These are phyloP conservation scores for Colossoma macropomum DNA, from an alignment of 2,113 vertebrate species.

Conservation along the genomic window DNA sequence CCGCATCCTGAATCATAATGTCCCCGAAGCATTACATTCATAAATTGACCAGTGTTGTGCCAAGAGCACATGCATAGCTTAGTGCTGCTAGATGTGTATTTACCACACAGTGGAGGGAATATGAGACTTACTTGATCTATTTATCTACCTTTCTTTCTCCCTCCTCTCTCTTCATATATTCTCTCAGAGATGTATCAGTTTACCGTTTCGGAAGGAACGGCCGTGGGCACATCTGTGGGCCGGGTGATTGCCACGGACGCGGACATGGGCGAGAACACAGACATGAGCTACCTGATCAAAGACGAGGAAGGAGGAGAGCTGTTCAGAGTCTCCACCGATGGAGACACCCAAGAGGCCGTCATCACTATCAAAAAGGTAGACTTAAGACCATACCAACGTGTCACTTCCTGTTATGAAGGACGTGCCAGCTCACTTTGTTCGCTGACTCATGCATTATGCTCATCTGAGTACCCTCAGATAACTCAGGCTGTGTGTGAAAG, in stretches of 20 bases:
- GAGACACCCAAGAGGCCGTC: slow-evolving; percentile 91
- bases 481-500: neutral
- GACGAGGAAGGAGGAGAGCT: slow-evolving; percentile 84
- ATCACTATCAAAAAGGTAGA: slow-evolving; percentile 88
- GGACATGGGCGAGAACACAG: slow-evolving; percentile 95
- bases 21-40: slow-evolving; percentile 22
- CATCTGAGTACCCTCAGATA: neutral
- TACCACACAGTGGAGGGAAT: neutral
- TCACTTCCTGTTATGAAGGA: neutral
- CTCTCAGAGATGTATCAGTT: slow-evolving; percentile 96
- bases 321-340: slow-evolving; percentile 91
- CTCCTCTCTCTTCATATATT: slow-evolving; percentile 5
- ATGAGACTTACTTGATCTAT: neutral
- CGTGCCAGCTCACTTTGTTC: neutral
- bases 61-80: slow-evolving; percentile 4
- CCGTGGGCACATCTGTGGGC: slow-evolving; percentile 87
- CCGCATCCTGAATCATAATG: slow-evolving; percentile 20
- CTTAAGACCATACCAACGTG: neutral
- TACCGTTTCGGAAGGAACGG: slow-evolving; percentile 86
- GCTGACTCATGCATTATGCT: neutral
- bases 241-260: slow-evolving; percentile 91
- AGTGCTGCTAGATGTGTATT: neutral
- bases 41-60: slow-evolving; percentile 12
- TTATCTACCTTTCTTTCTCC: neutral
- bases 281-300: slow-evolving; percentile 94